Conservation (phyloP, 2,888 invertebrate genomes). For the Ichneumoninae sp. region DNA sequence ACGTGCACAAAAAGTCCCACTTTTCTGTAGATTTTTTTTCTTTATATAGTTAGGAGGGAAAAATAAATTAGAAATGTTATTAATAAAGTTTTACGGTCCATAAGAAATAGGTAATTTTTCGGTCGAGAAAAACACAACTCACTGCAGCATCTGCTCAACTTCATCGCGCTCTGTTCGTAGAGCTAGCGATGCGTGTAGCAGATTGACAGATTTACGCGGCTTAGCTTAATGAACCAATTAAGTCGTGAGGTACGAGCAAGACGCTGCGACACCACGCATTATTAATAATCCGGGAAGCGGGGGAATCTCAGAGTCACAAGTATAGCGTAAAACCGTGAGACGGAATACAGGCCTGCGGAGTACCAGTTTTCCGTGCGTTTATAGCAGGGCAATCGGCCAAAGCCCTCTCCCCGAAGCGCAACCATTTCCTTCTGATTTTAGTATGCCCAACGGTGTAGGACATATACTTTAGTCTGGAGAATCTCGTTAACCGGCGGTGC, state of each 20-base stretch:
- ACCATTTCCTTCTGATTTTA: conserved; percentile 39
- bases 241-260: conserved; percentile 44
- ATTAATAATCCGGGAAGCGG: conserved; percentile 78
- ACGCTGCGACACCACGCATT: conserved; percentile 69
- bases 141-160: conserved; percentile 10
- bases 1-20: too few species aligned
- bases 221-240: conserved; percentile 63
- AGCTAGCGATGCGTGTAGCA: conserved; percentile 33
- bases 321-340: conserved; percentile 50
- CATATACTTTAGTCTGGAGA: conserved; percentile 57
- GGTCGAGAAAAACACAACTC: conserved; percentile 29
- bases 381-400: conserved; percentile 78
- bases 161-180: conserved; percentile 6
- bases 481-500: conserved; percentile 29
- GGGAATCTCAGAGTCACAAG: conserved; percentile 37
- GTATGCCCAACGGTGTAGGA: conserved; percentile 36
- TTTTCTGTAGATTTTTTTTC: neutral
- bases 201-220: conserved; percentile 61
- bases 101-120: neutral
- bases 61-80: neutral
- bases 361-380: conserved; percentile 65
- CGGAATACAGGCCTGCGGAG: conserved; percentile 43
- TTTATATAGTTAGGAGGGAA: neutral
- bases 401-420: conserved; percentile 61
- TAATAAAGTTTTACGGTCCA: neutral